Conservation (phyloP, 2,797 vertebrate species). For the Acipenser oxyrinchus region DNA sequence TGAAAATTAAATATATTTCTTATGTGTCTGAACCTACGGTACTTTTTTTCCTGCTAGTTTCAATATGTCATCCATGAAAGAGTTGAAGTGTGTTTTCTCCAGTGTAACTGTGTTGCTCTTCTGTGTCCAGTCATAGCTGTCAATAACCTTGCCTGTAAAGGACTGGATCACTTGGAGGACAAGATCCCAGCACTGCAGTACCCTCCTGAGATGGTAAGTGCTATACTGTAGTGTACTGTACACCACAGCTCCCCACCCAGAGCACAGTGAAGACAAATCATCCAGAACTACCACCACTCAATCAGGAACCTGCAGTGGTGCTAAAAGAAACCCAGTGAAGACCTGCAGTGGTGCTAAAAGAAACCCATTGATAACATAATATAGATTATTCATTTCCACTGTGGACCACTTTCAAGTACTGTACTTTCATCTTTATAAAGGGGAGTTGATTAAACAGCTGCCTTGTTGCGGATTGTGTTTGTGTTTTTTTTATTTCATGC, state of each 20-base stretch:
- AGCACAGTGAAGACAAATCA: neutral
- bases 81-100: no score
- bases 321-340: no score
- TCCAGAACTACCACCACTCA: neutral
- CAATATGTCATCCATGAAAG: no score
- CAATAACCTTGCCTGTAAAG: constrained; percentile 60
- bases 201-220: constrained; percentile 55
- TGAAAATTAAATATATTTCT: no score
- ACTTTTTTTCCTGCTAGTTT: no score
- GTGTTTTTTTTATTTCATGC: constrained; percentile 6
- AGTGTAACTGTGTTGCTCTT: neutral
- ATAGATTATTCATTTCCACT: neutral
- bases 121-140: constrained; percentile 51
- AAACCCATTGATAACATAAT: neutral
- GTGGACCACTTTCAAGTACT: neutral
- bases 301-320: no score
- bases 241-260: neutral
- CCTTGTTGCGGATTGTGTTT: neutral
- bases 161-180: constrained; percentile 62
- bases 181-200: constrained; percentile 66
- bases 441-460: neutral
- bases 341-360: no score
- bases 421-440: neutral
- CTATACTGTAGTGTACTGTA: neutral
- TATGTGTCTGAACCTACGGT: no score